Base-by-base conservation (phyloP, 2,797 vertebrate genomes). In the Brotogeris chrysoptera region DNA sequence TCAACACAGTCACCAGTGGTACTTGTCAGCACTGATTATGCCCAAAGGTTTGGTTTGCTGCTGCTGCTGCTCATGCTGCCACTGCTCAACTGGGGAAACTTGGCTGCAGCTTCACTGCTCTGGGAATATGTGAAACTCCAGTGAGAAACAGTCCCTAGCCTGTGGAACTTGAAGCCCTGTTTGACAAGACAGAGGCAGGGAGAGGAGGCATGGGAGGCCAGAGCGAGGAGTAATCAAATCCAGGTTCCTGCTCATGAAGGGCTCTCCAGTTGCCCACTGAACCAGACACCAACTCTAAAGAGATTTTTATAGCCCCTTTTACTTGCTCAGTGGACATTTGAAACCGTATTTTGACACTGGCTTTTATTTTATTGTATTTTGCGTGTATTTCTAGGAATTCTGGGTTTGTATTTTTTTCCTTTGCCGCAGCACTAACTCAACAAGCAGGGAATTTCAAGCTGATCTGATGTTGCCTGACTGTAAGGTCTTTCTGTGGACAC, bases 371-470 rank as follows among this genome's bases (percentile, higher is more conserved):
- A 23, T 34, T 32, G 49, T 0, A 0, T 53, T 53, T 27, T 66
- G 5, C 25, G 4, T 55, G 17, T 25, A 46, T 88, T 83, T 64
- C 63, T 77, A 43, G 7, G 32, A 80, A 60, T 2, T 2, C 36
- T 11, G 0, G 8, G 0, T 1, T 3, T 19, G n/a, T 32, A 71
- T 21, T 39, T 28, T 11, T 16, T 11, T 20, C 12, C 16, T 28
- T 20, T 20, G 2, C 16, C 72, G 14, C 25, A 66, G 18, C 44
- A 25, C 9, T 27, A 47, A 41, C 34, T 79, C 5, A 15, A 13
- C 34, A 65, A 70, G 14, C 27, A 81, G 57, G 50, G 71, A 28
- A 50, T 50, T 63, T 73, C 66, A 86, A 80, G 55, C 16, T 84
- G 39, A 63, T 49, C 20, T 32, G 43, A 34, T 41, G 24, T n/a